phyloP scores from a whole-genome alignment of 2,888 invertebrate genomes.

The Rotaria socialis region DNA sequence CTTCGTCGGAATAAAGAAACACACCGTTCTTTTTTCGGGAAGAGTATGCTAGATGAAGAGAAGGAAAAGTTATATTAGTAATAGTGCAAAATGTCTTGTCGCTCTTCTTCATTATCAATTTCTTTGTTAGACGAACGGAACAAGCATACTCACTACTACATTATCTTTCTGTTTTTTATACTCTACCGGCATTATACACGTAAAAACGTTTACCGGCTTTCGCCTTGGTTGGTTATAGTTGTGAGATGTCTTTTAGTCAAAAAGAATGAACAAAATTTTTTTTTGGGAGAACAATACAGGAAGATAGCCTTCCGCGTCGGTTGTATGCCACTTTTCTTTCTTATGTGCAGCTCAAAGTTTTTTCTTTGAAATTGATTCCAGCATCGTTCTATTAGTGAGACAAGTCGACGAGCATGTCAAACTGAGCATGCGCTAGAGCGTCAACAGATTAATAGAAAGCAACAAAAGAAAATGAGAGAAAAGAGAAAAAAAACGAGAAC shows the following conservation, averaged over 20 bases:
- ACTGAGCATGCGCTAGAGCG: conserved; percentile 9
- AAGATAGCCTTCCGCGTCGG: conserved; percentile 15
- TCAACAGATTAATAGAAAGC: conserved; percentile 7
- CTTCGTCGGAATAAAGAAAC: conserved; percentile 1
- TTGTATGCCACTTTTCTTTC: not conserved
- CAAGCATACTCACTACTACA: conserved; percentile 14
- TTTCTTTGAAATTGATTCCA: conserved; percentile 15
- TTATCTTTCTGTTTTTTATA: conserved; percentile 25
- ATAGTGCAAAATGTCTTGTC: conserved; percentile 17
- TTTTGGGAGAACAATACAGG: not conserved
- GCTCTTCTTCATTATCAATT: conserved; percentile 24
- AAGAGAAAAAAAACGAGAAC: not conserved
- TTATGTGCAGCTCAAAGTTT: not conserved
- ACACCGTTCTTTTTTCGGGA: not conserved
- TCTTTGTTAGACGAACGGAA: conserved; percentile 26
- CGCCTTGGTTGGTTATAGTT: not conserved
- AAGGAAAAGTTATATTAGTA: conserved; percentile 22
- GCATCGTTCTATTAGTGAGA: conserved; percentile 6
- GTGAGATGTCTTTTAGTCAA: conserved; percentile 1
- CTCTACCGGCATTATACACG: not conserved
- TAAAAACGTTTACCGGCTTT: conserved; percentile 24
- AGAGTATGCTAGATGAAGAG: not conserved
- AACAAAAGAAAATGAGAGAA: not conserved
- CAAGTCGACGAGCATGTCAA: conserved; percentile 22
- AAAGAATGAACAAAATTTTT: not conserved